phyloP scores from a whole-genome alignment of 2,113 vertebrate species.

The Pseudopodoces humilis region DNA sequence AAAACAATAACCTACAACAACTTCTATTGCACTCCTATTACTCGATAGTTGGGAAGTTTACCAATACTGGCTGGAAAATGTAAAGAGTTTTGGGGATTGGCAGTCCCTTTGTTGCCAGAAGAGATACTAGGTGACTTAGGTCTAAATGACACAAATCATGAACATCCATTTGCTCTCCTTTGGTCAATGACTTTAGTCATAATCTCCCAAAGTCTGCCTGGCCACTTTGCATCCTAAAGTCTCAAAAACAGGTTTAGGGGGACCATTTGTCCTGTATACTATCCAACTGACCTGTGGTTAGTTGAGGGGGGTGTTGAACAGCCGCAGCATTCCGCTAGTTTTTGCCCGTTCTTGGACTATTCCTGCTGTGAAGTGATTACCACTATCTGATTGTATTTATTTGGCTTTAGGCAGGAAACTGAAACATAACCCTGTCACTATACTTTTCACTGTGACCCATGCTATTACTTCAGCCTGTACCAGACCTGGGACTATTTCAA shows the following conservation, averaged over 20 bases:
- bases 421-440: background rate
- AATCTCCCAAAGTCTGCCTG: background rate
- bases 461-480: background rate
- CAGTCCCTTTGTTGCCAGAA: background rate
- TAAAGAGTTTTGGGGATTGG: background rate
- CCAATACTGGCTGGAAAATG: background rate
- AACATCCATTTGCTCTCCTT: background rate
- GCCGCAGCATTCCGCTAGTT: background rate
- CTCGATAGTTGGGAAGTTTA: background rate
- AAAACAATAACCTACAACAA: background rate
- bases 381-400: background rate
- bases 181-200: background rate
- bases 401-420: background rate
- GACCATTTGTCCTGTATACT: background rate
- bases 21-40: background rate
- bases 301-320: background rate
- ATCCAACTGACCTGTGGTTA: background rate
- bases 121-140: background rate
- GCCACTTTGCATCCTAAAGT: background rate
- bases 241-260: background rate
- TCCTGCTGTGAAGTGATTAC: background rate
- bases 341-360: background rate
- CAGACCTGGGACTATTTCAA: background rate
- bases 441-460: background rate
- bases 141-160: background rate